Evolutionary conservation across 1,140 invertebrate genomes (phyloP).

Genomic region (Aphidius ervi): DNA sequence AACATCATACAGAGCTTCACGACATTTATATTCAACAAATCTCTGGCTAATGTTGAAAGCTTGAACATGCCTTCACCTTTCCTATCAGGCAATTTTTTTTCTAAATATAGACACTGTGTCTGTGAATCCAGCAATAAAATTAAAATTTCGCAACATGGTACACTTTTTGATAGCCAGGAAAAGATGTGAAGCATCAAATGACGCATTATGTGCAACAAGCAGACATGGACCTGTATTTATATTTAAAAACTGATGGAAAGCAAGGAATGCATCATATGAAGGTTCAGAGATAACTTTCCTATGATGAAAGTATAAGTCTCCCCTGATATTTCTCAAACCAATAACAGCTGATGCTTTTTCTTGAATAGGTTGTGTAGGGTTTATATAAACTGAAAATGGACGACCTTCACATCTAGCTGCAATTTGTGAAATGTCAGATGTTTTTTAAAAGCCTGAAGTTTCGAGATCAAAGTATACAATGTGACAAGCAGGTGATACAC

Average conservation of each 20-base stretch:
- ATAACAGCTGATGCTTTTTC: slow-evolving; percentile 19
- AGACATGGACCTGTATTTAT: slow-evolving; percentile 18
- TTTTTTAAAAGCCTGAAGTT: slow-evolving; percentile 21
- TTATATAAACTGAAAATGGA: slow-evolving; percentile 25
- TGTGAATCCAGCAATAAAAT: no score
- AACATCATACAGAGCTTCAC: slow-evolving; percentile 27
- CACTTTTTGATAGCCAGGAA: no score
- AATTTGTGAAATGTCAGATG: slow-evolving; percentile 28
- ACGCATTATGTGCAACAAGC: slow-evolving; percentile 22
- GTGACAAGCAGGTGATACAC: neutral
- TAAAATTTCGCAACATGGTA: no score
- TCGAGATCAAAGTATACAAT: slow-evolving; percentile 21
- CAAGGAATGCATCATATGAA: slow-evolving; percentile 13
- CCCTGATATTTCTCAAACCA: slow-evolving; percentile 22
- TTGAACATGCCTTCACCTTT: slow-evolving; percentile 17
- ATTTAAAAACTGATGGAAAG: slow-evolving; percentile 19
- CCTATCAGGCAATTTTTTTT: slow-evolving; percentile 19
- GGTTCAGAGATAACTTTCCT: slow-evolving; percentile 20
- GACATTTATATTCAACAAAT: slow-evolving; percentile 15
- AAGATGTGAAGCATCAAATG: no score
- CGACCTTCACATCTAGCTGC: slow-evolving; percentile 21
- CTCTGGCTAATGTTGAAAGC: slow-evolving; percentile 16
- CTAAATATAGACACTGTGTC: slow-evolving; percentile 11
- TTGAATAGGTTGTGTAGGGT: slow-evolving; percentile 22
- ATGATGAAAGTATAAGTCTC: slow-evolving; percentile 22